These are phyloP conservation scores for Caenorhabditis tropicalis DNA, from an alignment of 1,140 invertebrate species.

Conservation along the genomic window DNA sequence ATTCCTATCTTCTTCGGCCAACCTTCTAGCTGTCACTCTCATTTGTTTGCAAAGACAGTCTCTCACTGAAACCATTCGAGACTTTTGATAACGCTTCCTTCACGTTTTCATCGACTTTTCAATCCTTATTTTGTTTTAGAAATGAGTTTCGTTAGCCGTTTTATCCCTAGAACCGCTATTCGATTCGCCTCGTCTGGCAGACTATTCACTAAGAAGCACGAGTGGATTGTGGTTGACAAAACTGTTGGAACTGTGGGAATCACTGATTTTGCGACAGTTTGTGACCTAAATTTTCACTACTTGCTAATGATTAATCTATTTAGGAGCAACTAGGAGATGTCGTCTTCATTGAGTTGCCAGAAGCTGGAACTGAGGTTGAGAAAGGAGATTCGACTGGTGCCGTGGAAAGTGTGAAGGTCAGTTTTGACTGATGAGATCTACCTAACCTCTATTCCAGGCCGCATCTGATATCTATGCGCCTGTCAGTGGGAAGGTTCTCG, in stretches of 20 bases:
- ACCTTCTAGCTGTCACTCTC: no score
- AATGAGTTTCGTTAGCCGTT: constrained; percentile 15
- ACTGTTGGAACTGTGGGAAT: constrained; percentile 86
- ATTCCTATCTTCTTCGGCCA: no score
- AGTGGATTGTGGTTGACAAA: constrained; percentile 84
- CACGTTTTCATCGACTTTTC: not conserved
- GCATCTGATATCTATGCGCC: constrained; percentile 92
- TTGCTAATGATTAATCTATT: not conserved
- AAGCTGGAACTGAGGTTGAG: constrained; percentile 76
- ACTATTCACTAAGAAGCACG: constrained; percentile 85
- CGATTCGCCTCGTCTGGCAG: not conserved
- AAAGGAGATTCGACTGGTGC: constrained; percentile 81
- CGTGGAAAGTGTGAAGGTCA: constrained; percentile 87
- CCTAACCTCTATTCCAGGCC: constrained; percentile 74
- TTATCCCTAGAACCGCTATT: not conserved
- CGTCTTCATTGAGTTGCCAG: constrained; percentile 89
- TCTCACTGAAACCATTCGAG: no score
- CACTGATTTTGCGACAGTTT: constrained; percentile 85
- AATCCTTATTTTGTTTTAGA: not conserved
- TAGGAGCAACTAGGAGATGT: constrained; percentile 88
- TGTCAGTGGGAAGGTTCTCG: constrained; percentile 84
- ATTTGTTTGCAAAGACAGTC: no score
- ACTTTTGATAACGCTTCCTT: no score
- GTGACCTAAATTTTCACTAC: not conserved
- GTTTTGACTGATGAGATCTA: not conserved